Evolutionary conservation across 2,797 vertebrate genomes (phyloP), one percentile per base, ranked within the genome.

Genomic region (Cirrhinus molitorella): DNA sequence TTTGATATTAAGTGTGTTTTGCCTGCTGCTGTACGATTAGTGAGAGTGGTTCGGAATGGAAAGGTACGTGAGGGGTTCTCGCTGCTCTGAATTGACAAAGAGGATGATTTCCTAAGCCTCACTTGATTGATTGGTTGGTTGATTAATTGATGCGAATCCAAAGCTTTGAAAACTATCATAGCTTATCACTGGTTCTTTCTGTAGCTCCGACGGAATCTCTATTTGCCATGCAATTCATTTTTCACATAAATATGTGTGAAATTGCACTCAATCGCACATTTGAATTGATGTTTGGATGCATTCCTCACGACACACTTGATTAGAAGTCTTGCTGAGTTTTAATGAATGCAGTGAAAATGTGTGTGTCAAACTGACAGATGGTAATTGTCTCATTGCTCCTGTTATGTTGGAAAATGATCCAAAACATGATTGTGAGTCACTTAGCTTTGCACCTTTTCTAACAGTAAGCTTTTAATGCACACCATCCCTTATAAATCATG

Each of bases 1-100:
- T 92, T 93, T 91, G 77, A 91, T 92, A 92, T 93, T 92, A 93
- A 92, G 93, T 93, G 91, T 92, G 91, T 92, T 92, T 92, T 89
- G 93, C 92, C 91, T 92, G 91, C 89, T 91, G 93, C 93, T 93
- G 84, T 92, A 93, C 61, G 92, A 91, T 80, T 80, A 93, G 91
- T 89, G 91, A 93, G 91, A 92, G 89, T 82, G 86, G 89, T 92
- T 93, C 90, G 73, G 93, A 94, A 93, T 94, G 92, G 92, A 92
- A 94, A 93, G 91, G 88, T 91, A 90, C 92, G 88, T 87, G 80
- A 79, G 78, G 73, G 80, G 51, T 59, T 81, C 83, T 81, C 85
- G 83, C 85, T 86, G 75, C 71, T 61, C 57, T 86, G 81, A 85
- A 83, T n/a, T 72, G 53, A 45, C 63, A 55, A 23, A 51, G 61